These are phyloP conservation scores for Apodemia duryi DNA, from an alignment of 2,888 invertebrate genomes.

Conservation along the genomic window DNA sequence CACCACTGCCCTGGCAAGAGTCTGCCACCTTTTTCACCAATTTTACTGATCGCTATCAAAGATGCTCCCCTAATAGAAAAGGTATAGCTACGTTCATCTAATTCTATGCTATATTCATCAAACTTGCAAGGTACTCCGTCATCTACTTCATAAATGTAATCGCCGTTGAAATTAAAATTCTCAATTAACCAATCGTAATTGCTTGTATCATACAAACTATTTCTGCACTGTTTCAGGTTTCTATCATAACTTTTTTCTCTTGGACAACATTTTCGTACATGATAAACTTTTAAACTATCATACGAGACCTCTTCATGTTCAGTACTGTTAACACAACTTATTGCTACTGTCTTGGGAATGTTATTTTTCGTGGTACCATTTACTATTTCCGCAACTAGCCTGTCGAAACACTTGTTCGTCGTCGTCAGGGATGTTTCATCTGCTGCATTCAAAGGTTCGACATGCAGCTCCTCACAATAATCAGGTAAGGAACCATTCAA, in stretches of 20 bases:
- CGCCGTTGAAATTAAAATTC: conserved; percentile 38
- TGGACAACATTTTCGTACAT: conserved; percentile 64
- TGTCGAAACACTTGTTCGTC: conserved; percentile 52
- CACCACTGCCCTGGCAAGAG: conserved; percentile 62
- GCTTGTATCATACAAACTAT: conserved; percentile 30
- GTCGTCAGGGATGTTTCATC: conserved; percentile 34
- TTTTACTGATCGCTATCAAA: conserved; percentile 41
- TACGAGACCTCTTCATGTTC: conserved; percentile 36
- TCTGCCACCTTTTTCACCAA: conserved; percentile 34
- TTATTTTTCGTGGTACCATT: conserved; percentile 47
- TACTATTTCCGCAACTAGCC: conserved; percentile 47
- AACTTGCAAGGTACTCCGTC: conserved; percentile 53
- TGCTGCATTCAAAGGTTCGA: conserved; percentile 38
- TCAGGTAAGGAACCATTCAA: conserved; percentile 50
- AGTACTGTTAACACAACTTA: conserved; percentile 46
- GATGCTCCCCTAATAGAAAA: conserved; percentile 47
- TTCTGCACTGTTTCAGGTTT: conserved; percentile 50
- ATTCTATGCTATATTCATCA: conserved; percentile 54
- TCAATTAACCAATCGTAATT: conserved; percentile 45
- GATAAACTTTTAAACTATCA: conserved; percentile 41
- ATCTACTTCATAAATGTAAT: conserved; percentile 53
- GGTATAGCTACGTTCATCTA: conserved; percentile 46
- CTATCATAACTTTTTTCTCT: conserved; percentile 55
- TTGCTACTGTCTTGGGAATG: conserved; percentile 53
- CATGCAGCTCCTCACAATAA: conserved; percentile 44